These are phyloP conservation scores for Hylaea fasciaria DNA, from an alignment of 2,888 invertebrate species.

Conservation along the genomic window DNA sequence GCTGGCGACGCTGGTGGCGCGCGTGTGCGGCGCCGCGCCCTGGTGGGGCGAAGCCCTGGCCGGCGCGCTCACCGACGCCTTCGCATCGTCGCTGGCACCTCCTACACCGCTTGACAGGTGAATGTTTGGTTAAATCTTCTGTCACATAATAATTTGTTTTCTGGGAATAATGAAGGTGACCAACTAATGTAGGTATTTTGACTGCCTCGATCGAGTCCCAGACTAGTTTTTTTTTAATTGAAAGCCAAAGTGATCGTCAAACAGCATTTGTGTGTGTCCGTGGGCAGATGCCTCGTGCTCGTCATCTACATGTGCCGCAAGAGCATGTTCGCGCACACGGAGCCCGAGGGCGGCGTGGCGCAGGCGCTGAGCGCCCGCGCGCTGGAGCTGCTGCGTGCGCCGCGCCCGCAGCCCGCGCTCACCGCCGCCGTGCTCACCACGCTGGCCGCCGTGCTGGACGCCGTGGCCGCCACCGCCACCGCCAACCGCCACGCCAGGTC, in stretches of 20 bases:
- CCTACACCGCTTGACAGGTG: constrained; percentile 95
- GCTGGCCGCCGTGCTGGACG: constrained; percentile 69
- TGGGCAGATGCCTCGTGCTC: constrained; percentile 91
- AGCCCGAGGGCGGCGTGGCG: constrained; percentile 83
- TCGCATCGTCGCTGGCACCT: constrained; percentile 90
- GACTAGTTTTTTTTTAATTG: no score
- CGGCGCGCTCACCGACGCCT: constrained; percentile 90
- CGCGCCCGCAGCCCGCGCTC: constrained; percentile 80
- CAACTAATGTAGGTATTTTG: no score
- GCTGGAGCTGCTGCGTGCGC: constrained; percentile 80
- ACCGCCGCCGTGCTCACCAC: constrained; percentile 72
- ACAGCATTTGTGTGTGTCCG: no score
- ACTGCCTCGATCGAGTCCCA: no score
- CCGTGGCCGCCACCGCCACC: constrained; percentile 51
- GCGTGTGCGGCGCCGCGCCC: constrained; percentile 89
- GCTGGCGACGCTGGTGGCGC: constrained; percentile 90
- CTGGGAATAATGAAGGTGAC: no score
- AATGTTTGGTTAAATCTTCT: not conserved
- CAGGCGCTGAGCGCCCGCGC: constrained; percentile 85
- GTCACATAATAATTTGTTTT: no score
- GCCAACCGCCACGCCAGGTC: constrained; percentile 58
- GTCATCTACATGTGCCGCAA: constrained; percentile 94
- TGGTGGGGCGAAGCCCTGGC: constrained; percentile 98
- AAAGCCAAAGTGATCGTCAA: no score
- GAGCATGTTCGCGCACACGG: constrained; percentile 84